Evolutionary conservation across 1,140 invertebrate genomes (phyloP).

Genomic region (Zophobas atratus): DNA sequence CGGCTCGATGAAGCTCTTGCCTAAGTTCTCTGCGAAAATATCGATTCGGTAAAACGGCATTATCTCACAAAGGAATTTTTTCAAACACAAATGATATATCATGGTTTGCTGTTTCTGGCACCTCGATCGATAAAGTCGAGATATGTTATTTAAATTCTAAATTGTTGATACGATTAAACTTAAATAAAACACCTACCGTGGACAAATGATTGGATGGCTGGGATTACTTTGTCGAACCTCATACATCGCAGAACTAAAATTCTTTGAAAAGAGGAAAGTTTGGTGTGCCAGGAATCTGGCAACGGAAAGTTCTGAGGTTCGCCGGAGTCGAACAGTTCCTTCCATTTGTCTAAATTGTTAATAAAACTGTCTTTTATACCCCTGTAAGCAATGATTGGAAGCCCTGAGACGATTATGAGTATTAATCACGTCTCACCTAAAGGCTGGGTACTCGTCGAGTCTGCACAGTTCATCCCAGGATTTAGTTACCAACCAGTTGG

Average conservation of each 20-base stretch:
- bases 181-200: conserved; percentile 71
- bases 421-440: conserved; percentile 69
- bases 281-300: conserved; percentile 79
- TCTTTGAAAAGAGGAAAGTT: conserved; percentile 81
- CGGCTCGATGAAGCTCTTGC: conserved; percentile 86
- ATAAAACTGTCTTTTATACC: conserved; percentile 77
- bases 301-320: conserved; percentile 79
- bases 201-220: conserved; percentile 84
- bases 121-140: too few relatives aligned
- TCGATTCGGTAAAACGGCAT: background rate
- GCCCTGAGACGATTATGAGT: conserved; percentile 7
- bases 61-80: background rate
- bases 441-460: conserved; percentile 74
- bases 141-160: too few relatives aligned
- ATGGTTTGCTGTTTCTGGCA: too few relatives aligned
- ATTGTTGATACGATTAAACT: too few relatives aligned
- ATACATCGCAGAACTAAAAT: conserved; percentile 87
- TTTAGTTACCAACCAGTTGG: conserved; percentile 81
- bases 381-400: conserved; percentile 65
- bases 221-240: conserved; percentile 90
- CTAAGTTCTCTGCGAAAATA: conserved; percentile 75
- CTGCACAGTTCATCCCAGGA: conserved; percentile 90
- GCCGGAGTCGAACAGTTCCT: conserved; percentile 79
- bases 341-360: conserved; percentile 78
- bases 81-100: background rate